Evolutionary conservation across 2,888 invertebrate species (phyloP).

Genomic region (Cinara cedri): DNA sequence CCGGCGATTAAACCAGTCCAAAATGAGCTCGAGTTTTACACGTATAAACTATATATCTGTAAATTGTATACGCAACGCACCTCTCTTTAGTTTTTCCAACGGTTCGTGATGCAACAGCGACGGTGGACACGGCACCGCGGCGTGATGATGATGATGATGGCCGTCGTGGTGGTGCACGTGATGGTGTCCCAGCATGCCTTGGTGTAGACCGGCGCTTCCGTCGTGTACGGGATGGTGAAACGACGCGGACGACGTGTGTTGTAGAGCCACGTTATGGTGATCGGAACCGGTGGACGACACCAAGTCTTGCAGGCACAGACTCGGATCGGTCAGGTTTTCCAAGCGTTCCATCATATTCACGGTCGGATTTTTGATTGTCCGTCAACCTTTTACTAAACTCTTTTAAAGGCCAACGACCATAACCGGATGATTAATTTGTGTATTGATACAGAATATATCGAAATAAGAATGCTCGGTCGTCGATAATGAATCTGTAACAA

Average conservation of each 20-base stretch:
- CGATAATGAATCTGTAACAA: neutral
- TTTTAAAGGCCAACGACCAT: slow-evolving; percentile 9
- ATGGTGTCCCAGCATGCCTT: slow-evolving; percentile 65
- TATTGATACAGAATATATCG: neutral
- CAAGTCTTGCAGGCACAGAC: slow-evolving; percentile 77
- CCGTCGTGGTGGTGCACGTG: slow-evolving; percentile 68
- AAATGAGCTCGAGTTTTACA: too few species aligned
- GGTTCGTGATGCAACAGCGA: slow-evolving; percentile 72
- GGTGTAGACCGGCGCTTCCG: slow-evolving; percentile 67
- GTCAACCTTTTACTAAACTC: too few species aligned
- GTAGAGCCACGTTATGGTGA: slow-evolving; percentile 58
- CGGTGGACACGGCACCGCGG: slow-evolving; percentile 70
- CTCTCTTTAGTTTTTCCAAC: slow-evolving; percentile 79
- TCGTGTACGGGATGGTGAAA: slow-evolving; percentile 63
- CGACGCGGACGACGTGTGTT: slow-evolving; percentile 64
- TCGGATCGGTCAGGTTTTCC: slow-evolving; percentile 74
- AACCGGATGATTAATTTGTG: neutral
- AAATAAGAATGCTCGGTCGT: neutral
- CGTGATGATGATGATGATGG: slow-evolving; percentile 65
- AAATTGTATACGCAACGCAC: too few species aligned
- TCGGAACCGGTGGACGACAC: slow-evolving; percentile 63
- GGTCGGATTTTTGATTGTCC: neutral
- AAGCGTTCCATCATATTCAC: slow-evolving; percentile 69
- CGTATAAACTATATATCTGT: too few species aligned
- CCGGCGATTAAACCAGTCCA: too few species aligned